Base-by-base conservation (phyloP, 1,140 invertebrate species). In the Temnothorax nylanderi region DNA sequence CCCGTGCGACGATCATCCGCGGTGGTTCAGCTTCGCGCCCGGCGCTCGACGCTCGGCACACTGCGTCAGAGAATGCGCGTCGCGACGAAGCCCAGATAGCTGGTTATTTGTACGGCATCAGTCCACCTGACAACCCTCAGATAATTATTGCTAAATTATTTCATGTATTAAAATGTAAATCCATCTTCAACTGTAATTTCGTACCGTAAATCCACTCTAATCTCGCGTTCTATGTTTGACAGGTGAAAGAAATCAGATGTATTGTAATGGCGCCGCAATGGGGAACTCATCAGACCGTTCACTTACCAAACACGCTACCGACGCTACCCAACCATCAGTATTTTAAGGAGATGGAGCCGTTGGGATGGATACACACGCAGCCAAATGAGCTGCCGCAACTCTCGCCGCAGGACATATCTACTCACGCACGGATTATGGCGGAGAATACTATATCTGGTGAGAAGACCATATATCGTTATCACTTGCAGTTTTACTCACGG, bases 331-430 rank as follows among this genome's bases (percentile, higher is more conserved):
- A 97, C 81, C 99, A 99, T 96, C 99, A 99, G 85, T 99, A 99
- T 94, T 96, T 99, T 0, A 98, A 98, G 93, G 98, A 99, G 93
- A 97, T 99, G 96, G 99, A 99, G 93, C 98, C 99, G 1, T 96
- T 99, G 4, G 99, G 99, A 18, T 99, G 99, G 99, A 99, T 99
- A 94, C 99, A 99, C 94, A 99, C 99, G 1, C 99, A 99, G 93
- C 99, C 99, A 0, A 99, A 99, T 95, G 99, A 99, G 95, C 95
- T 99, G 92, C 99, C 99, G 0, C 99, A 99, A 95, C 95, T 99
- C 0, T 99, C 99, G 2, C 99, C 99, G 0, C 99, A 99, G 96
- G 99, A 99, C 94, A 99, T 99, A 74, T 99, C 98, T 3, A 99
- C 98, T 0, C 99, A 99, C 95, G 98, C 99, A 0, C 98, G 98